Base-by-base conservation (phyloP, 2,113 vertebrate species). In the Saimiri boliviensis region DNA sequence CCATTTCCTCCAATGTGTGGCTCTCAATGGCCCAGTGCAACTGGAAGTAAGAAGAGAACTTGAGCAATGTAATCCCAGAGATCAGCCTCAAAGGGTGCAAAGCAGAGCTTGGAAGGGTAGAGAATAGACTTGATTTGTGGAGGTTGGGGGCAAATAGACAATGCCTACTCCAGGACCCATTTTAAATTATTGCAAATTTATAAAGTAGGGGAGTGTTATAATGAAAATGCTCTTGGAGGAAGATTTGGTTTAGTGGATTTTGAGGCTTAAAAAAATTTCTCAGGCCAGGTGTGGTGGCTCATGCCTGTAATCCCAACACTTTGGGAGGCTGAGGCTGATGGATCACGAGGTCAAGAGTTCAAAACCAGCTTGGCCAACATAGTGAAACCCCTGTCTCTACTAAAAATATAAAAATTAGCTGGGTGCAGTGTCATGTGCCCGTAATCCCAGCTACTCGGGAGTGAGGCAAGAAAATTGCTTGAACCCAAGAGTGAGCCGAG, bases 181-280 rank as follows among this genome's bases (percentile, higher is more conserved):
- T 63, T 93, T 60, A 90, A 86, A 74, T 85, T 54, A 93, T 70
- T 89, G 27, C 74, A 27, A 73, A 47, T 82, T 56, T 91, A 21
- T 86, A 80, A 93, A 89, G 30, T 71, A 94, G 82, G 60, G 27
- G 14, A 91, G 54, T 56, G 25, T 94, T 86, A 76, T 58, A 82
- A 35, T 86, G 66, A 74, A 66, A 93, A 93, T 93, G 13, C 25
- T 71, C 9, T 80, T 89, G 42, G 83, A 71, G 49, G 73, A 89
- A 86, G 47, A 84, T 83, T 84, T 54, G 71, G 37, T 82, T 86
- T 91, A 81, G 45, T 76, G 32, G 32, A 91, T 86, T 96, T 86
- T 90, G 73, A 96, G 13, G 73, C 45, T 56, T 73, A 30, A 49
- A 79, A 79, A 49, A 32, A 47, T 42, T 32, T 16, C 66, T 35